Conservation (phyloP, 2,113 vertebrate genomes). For the Tetraodon nigroviridis region DNA sequence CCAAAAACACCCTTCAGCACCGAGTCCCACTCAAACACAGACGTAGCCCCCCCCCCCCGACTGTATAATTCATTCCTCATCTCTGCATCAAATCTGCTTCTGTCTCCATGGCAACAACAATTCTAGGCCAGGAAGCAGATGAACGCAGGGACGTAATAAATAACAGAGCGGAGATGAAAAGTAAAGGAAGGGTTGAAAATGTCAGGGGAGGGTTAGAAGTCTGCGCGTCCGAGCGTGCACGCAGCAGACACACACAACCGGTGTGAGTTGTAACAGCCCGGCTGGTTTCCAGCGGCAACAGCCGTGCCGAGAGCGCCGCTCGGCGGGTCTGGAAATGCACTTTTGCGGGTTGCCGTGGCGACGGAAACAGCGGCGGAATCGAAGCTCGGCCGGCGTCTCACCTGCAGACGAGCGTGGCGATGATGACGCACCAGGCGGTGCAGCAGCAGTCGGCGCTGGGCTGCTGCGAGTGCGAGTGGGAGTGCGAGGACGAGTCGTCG, state of each 20-base stretch:
- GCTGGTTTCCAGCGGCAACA: conserved; percentile 11
- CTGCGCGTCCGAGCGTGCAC: conserved; percentile 5
- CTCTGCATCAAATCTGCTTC: conserved; percentile 71
- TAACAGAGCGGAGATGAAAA: conserved; percentile 46
- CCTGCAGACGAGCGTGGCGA: conserved; percentile 97
- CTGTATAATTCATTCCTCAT: conserved; percentile 71
- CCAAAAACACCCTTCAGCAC: conserved; percentile 32
- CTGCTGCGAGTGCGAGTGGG: conserved; percentile 69
- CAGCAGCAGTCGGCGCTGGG: conserved; percentile 93
- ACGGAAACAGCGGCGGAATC: background rate
- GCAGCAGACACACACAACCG: conserved; percentile 33
- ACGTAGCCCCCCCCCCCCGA: conserved; percentile 27
- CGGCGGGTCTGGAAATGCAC: background rate
- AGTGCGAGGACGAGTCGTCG: conserved; percentile 69
- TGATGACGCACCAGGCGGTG: conserved; percentile 97
- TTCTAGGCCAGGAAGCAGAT: conserved; percentile 66
- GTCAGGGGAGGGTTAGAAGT: conserved; percentile 10
- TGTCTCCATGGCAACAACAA: conserved; percentile 77
- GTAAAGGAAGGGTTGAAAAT: background rate
- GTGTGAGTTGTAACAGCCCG: conserved; percentile 20
- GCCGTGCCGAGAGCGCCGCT: background rate
- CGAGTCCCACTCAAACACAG: conserved; percentile 31
- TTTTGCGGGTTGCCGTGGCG: background rate
- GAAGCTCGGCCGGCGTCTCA: conserved; percentile 51
- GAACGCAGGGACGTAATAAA: background rate